These are phyloP conservation scores for Andrena marginata DNA, from an alignment of 2,888 invertebrate genomes.

Conservation along the genomic window DNA sequence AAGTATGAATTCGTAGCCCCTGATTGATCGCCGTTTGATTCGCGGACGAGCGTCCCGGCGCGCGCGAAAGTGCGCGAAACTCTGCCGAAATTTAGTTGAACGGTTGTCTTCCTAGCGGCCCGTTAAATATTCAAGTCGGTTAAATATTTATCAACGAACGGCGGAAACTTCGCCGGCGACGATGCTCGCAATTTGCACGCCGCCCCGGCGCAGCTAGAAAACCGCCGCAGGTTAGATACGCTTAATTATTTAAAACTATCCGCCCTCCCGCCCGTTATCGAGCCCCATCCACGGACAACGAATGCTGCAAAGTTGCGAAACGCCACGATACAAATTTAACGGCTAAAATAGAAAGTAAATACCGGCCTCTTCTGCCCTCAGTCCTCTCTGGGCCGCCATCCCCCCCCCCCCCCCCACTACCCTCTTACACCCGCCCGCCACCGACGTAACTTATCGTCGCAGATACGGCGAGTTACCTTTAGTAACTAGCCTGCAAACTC, in stretches of 20 bases:
- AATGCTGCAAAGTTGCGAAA: constrained; percentile 52
- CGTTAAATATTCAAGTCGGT: constrained; percentile 40
- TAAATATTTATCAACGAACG: constrained; percentile 56
- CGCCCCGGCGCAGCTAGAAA: constrained; percentile 24
- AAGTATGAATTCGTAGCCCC: too few relatives aligned
- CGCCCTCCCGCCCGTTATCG: constrained; percentile 36
- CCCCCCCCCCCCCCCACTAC: too few relatives aligned
- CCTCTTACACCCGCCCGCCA: not conserved
- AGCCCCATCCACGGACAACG: constrained; percentile 53
- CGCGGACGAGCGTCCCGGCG: not conserved
- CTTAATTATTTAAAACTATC: constrained; percentile 59
- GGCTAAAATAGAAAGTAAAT: constrained; percentile 59
- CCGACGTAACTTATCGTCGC: constrained; percentile 48
- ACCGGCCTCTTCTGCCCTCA: constrained; percentile 3
- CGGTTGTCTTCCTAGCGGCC: constrained; percentile 13
- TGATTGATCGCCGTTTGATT: not conserved
- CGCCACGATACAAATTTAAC: constrained; percentile 43
- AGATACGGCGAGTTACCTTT: constrained; percentile 59
- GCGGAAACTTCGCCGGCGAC: constrained; percentile 37
- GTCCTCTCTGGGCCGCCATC: not conserved
- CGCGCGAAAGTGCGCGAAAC: not conserved
- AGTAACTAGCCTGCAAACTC: constrained; percentile 65
- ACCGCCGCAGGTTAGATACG: constrained; percentile 27
- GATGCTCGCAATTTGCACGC: constrained; percentile 51
- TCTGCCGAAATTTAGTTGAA: not conserved